Percentiles rank a stretch among this genome's conserved stretches.
Evolutionary conservation across 2,888 invertebrate genomes (phyloP).

Genomic region (Colletes collaris): DNA sequence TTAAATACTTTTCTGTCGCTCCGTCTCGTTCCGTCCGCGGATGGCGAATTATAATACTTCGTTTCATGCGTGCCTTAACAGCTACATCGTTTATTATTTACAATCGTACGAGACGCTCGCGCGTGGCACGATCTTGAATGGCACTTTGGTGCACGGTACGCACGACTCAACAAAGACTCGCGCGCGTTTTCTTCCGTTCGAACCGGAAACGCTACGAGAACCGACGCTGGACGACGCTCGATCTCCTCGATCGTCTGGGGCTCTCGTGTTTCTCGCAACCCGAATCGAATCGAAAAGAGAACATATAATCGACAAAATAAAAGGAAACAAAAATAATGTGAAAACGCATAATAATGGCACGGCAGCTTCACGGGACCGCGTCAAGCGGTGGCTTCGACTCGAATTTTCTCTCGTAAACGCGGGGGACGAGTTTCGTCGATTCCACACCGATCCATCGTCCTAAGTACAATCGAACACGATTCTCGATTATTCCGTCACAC

Average conservation of each 20-base stretch:
- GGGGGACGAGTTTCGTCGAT: slow-evolving; percentile 10
- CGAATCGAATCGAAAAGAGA: slow-evolving; percentile 28
- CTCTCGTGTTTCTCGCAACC: background rate
- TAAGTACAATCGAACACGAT: slow-evolving; percentile 53
- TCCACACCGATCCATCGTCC: slow-evolving; percentile 6
- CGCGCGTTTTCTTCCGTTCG: background rate
- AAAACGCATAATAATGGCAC: slow-evolving; percentile 76
- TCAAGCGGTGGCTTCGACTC: slow-evolving; percentile 67
- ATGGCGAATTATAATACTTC: slow-evolving; percentile 59
- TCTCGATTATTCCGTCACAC: slow-evolving; percentile 43
- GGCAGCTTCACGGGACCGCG: slow-evolving; percentile 80
- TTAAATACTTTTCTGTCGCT: slow-evolving; percentile 46
- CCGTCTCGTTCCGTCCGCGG: slow-evolving; percentile 38
- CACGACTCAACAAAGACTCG: slow-evolving; percentile 33
- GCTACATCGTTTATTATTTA: slow-evolving; percentile 51
- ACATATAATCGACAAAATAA: slow-evolving; percentile 2
- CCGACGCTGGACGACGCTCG: slow-evolving; percentile 4
- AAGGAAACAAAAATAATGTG: background rate
- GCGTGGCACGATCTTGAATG: slow-evolving; percentile 62
- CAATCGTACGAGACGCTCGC: slow-evolving; percentile 38
- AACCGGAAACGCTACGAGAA: slow-evolving; percentile 13
- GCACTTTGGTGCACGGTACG: slow-evolving; percentile 75
- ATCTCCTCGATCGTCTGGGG: background rate
- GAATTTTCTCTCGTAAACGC: slow-evolving; percentile 8
- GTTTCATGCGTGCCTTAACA: slow-evolving; percentile 52